Evolutionary conservation across 2,888 invertebrate species (phyloP), one percentile per base, ranked within the genome.

Genomic region (Pollenia amentaria): DNA sequence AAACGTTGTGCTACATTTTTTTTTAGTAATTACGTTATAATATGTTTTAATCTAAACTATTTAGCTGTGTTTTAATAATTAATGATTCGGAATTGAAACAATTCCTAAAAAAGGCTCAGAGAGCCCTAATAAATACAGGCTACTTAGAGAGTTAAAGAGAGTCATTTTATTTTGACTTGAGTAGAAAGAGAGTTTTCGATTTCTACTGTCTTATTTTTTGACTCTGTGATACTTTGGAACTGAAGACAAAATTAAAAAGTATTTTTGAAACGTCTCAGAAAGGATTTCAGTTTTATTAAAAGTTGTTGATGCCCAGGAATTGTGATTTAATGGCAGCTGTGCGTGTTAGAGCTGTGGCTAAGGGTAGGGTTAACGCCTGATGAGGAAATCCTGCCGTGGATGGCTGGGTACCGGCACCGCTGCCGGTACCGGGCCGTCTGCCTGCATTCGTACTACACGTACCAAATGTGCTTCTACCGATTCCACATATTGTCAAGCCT

Each of bases 401-500:
- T 88, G 92, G 92, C 81, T 89, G 89, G 84, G 89, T 89, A 89
- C 87, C 90, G 88, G 89, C 88, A 89, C 90, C 91, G 87, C 88
- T 89, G 81, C 89, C 90, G 89, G 88, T 89, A 82, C 89, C 89
- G 70, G 90, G 90, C 89, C 92, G 89, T 90, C 91, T 88, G 91
- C 90, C 88, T 91, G 92, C 88, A 91, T 90, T 91, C 86, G 92
- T 90, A 91, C 92, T 91, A 91, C 92, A 92, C 86, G 93, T 90
- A 91, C 92, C 91, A 90, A 92, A 92, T 42, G 87, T 84, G 92
- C 91, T 92, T 92, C 93, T 93, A 92, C 93, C 93, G 91, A 93
- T 93, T 91, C 93, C 93, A 92, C 92, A 93, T 90, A 93, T 92
- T 89, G 93, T 92, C 89, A 93, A 91, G 90, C 93, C 93, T 93